Base-by-base conservation (phyloP, 2,888 invertebrate species). In the Meganola albula region DNA sequence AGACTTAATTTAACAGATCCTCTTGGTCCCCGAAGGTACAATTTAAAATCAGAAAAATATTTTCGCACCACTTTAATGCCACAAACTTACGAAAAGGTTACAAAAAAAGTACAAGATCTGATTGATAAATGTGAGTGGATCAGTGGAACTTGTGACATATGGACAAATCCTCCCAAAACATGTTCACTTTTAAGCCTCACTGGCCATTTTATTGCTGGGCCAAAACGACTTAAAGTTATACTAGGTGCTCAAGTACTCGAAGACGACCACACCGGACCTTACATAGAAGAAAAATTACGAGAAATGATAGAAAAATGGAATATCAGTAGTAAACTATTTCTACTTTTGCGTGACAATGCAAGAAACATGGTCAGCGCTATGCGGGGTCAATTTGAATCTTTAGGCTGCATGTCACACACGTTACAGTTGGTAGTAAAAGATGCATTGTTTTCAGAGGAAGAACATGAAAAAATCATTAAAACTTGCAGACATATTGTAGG, bases 51-150 rank as follows among this genome's bases (percentile, higher is more conserved):
- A 32, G 35, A 50, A 41, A 47, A 47, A 34, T 50, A 40, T 41
- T 51, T 46, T 37, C 48, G 48, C 41, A 44, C 47, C 10, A 37
- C 52, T 28, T 34, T 52, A 12, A 52, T 47, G 45, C 43, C 48
- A 4, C 25, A 41, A 43, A 51, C 44, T 24, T 48, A 52, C 31
- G 48, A 52, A 36, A 42, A 12, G 38, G 27, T 47, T 9, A 47
- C 25, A 40, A 31, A 21, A 25, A 42, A 47, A 50, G 46, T 44
- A 28, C 18, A 28, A 18, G 13, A 24, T 26, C 24, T 42, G 28
- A 31, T 36, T 11, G 31, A 31, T 37, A 11, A 44, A 12, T 30
- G 37, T 34, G 21, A 34, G 26, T 47, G 43, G 44, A 35, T 31
- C 9, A 49, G 44, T 44, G 34, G 32, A 40, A 49, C 46, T 24